Base-by-base conservation (phyloP, 2,113 vertebrate species). In the Centropus unirufus region DNA sequence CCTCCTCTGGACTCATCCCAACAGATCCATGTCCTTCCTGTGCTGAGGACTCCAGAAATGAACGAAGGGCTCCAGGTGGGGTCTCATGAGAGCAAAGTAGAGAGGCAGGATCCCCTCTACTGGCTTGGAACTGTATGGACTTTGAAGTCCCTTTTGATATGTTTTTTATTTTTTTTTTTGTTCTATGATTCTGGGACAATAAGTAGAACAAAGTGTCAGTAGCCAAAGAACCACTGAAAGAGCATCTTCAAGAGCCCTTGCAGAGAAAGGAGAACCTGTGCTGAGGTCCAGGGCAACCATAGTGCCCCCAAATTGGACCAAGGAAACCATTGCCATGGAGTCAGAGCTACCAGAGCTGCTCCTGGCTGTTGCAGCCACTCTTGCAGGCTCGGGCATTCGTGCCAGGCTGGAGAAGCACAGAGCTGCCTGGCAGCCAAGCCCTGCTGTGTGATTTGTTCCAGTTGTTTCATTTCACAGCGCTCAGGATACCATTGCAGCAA, bases 271-370 rank as follows among this genome's bases (percentile, higher is more conserved):
- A 42, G 51, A 89, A 74, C 30, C 19, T 13, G 6, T 46, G 62
- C 42, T 64, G 32, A 24, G 6, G 27, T 59, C 16, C 19, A 19
- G 49, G 55, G 32, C 4, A 2, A 34, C 42, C 4, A 16, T 7
- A 7, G 4, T n/a, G 9, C n/a, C 27, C 51, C 27, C 4, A 7
- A 6, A 51, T 1, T 6, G 39, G 21, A 58, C 7, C 7, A 3
- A 17, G 78, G 34, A 49, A 66, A 40, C 49, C 7, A 32, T 42
- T 0, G 0, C 17, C 5, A 0, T 1, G 5, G 62, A 40, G 21
- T 49, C 88, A 36, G 47, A 8, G 2, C 47, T 44, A 5, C 21
- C 2, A 0, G 8, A 72, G 49, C 15, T 29, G 51, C 49, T 81
- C 77, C 22, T 51, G 52, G 39, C 40, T 64, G 34, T 14, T 40